Percentiles rank a stretch among this genome's conserved stretches.
Conservation (phyloP, 2,797 vertebrate genomes). For the Intellagama lesueurii region DNA sequence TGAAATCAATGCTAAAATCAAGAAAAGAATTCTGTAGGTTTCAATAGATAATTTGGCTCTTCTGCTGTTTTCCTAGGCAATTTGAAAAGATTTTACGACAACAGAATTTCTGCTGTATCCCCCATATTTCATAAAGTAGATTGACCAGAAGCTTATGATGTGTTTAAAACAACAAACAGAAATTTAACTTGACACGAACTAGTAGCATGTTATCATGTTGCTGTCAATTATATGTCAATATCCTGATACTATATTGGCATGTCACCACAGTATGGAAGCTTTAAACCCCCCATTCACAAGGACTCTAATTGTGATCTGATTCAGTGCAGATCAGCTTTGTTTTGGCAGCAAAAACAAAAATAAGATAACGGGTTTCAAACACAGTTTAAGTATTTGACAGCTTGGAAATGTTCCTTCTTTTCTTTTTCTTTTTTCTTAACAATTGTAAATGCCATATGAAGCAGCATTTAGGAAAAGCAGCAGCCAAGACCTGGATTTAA, state of each 20-base stretch:
- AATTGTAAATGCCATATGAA: slow-evolving; percentile 73
- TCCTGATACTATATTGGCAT: slow-evolving; percentile 61
- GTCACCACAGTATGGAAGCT: slow-evolving; percentile 71
- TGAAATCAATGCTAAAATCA: slow-evolving; percentile 57
- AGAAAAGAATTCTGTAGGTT: slow-evolving; percentile 64
- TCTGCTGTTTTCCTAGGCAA: not conserved
- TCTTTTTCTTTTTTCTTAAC: slow-evolving; percentile 72
- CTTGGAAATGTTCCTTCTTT: slow-evolving; percentile 70
- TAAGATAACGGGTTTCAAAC: slow-evolving; percentile 76
- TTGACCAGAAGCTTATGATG: slow-evolving; percentile 20
- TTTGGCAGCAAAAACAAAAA: slow-evolving; percentile 77
- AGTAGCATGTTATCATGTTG: slow-evolving; percentile 37
- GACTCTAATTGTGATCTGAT: slow-evolving; percentile 80
- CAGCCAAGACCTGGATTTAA: slow-evolving; percentile 57
- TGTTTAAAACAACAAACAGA: slow-evolving; percentile 10
- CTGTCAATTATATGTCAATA: slow-evolving; percentile 63
- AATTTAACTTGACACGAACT: slow-evolving; percentile 34
- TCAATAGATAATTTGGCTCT: slow-evolving; percentile 43
- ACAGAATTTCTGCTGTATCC: not conserved
- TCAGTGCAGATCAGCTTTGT: slow-evolving; percentile 78
- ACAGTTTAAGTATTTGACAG: slow-evolving; percentile 76
- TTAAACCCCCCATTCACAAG: slow-evolving; percentile 73
- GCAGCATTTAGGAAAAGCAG: slow-evolving; percentile 67
- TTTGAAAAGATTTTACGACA: not conserved
- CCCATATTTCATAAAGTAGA: not conserved